Evolutionary conservation across 1,140 invertebrate genomes (phyloP), one percentile per base, ranked within the genome.

Genomic region (Tachypleus tridentatus): DNA sequence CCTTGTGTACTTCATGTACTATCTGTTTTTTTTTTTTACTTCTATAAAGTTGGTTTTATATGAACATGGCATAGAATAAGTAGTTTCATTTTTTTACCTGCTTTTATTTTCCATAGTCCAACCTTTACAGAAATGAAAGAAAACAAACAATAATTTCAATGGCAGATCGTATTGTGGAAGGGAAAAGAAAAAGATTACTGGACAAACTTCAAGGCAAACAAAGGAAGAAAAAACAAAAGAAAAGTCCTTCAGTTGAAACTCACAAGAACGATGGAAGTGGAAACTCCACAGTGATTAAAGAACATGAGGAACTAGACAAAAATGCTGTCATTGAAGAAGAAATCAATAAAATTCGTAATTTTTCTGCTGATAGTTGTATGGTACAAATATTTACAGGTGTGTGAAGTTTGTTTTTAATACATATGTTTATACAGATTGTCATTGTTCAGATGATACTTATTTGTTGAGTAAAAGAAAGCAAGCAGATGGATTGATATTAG

Each of bases 131-230:
- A 71, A 79, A 82, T 66, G 79, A 82, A 69, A 81, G 83, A 75
- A 80, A 80, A 63, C 76, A 82, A 70, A 78, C 82, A 72, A 79
- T 85, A 49, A 66, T 73, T 48, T 72, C 74, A 5, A 79, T 82
- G 67, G 80, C 85, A 70, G 80, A 82, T 8, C 79, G 79, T 73
- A 87, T 87, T 64, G 73, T 85, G 4, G 80, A 81, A 65, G 86
- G 85, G 3, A 87, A 86, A 66, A 80, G 78, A 67, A 79, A 82
- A 61, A 87, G 87, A 75, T 49, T 56, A 11, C 48, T 62, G 60
- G 70, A 59, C 56, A 6, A 7, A 49, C 3, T 54, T 50, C 49
- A 65, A 47, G 57, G 57, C 29, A 66, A 54, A 5, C 47, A 9
- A 47, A 48, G 8, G n/a, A 10, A 62, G 49, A 54, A 61, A 48